phyloP scores from a whole-genome alignment of 2,113 vertebrate genomes.

The Tinamus guttatus region DNA sequence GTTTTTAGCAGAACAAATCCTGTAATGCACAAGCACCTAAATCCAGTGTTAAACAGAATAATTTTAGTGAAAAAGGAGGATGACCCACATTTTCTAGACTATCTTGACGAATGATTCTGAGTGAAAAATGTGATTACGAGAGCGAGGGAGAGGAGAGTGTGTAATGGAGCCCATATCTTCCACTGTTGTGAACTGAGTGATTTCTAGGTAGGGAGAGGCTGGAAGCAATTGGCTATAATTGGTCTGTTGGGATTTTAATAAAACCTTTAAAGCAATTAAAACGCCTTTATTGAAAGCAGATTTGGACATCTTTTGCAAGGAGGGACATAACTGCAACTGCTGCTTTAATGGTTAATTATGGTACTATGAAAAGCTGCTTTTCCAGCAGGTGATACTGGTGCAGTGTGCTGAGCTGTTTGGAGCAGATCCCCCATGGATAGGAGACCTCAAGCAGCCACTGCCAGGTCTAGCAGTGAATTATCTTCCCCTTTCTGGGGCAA shows the following conservation, averaged over 20 bases:
- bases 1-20: not conserved
- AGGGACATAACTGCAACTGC: not conserved
- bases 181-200: not conserved
- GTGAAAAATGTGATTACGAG: not conserved
- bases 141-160: not conserved
- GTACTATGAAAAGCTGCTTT: not conserved
- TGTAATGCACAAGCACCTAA: not conserved
- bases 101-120: not conserved
- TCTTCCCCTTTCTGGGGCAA: not conserved
- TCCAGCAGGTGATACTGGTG: not conserved
- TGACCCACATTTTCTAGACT: not conserved
- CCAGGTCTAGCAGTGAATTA: not conserved
- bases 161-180: not conserved
- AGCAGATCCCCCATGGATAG: not conserved
- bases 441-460: not conserved
- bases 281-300: conserved; percentile 60
- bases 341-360: conserved; percentile 38
- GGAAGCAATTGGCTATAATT: conserved; percentile 45
- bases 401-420: not conserved
- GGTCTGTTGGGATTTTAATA: conserved; percentile 54
- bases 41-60: not conserved
- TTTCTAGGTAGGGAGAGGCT: conserved; percentile 36
- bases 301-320: conserved; percentile 10
- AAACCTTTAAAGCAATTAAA: conserved; percentile 63
- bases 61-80: not conserved